A percentile compares a stretch with the other conserved stretches of the same genome.
Conservation (phyloP, 2,888 invertebrate genomes). For the Trypoxylon attenuatum region DNA sequence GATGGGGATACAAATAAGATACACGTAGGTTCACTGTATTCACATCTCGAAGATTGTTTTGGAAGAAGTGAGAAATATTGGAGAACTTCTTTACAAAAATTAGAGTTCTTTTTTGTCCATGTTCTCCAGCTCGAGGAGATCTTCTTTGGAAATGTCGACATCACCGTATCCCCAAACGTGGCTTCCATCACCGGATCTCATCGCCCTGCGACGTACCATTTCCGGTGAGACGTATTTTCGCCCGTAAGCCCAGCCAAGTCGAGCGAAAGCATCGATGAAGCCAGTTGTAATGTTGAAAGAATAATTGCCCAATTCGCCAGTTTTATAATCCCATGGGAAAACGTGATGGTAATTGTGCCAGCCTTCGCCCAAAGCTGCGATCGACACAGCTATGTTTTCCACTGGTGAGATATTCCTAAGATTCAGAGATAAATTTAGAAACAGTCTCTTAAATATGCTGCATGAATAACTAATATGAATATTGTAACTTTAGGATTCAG, state of each 20-base stretch:
- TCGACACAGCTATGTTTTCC: conserved; percentile 83
- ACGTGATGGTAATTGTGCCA: conserved; percentile 92
- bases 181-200: conserved; percentile 78
- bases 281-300: conserved; percentile 84
- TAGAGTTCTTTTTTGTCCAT: conserved; percentile 74
- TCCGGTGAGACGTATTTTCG: conserved; percentile 79
- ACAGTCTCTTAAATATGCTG: too few relatives aligned
- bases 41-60: too few relatives aligned
- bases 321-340: conserved; percentile 79
- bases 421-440: too few relatives aligned
- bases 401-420: conserved; percentile 83
- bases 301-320: conserved; percentile 79
- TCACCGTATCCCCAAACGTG: conserved; percentile 82
- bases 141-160: conserved; percentile 77
- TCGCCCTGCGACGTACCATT: conserved; percentile 78
- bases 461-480: too few relatives aligned
- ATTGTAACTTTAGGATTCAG: too few relatives aligned
- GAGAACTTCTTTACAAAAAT: too few relatives aligned
- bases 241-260: conserved; percentile 89
- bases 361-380: conserved; percentile 86
- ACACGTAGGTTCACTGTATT: too few relatives aligned
- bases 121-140: conserved; percentile 76
- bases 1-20: too few relatives aligned
- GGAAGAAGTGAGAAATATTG: too few relatives aligned
- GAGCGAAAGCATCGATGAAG: conserved; percentile 87